Evolutionary conservation across 30 jellyfish, hydroid and myxozoan genomes (phyloP), one percentile per base, ranked within the genome.

Genomic region (Aurelia sp.): DNA sequence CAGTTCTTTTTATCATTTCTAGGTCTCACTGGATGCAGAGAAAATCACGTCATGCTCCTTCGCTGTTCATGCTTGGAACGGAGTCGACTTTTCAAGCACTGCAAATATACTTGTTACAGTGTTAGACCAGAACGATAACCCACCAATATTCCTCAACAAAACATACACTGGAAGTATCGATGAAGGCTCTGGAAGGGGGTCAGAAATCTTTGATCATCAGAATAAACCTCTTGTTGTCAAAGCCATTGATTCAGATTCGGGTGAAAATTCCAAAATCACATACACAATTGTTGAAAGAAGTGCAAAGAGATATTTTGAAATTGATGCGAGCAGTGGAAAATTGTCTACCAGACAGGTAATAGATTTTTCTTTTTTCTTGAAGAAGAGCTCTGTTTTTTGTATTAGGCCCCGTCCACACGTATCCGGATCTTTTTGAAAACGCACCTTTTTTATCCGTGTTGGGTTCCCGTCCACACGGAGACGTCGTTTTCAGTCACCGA

Each of bases 141-240:
- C 84, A 52, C 99, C 99, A 5, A 47, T 76, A 35, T 90, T 95
- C 57, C 31, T 59, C 50, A 72, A 80, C 47, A 72, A 60, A 27
- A 21, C 96, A 8, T 95, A 89, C 91, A 33, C 20, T 41, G 99
- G 99, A 24, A 80, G 79, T 68, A 77, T 90, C 18, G 88, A 66
- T 21, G 99, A 95, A 90, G 97, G 99, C 63, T 76, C 89, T n/a
- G 91, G 92, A 15, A 68, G 97, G 53, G 91, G 96, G 63, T 89
- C 99, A 38, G 92, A 89, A 40, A 71, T 95, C 17, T 55, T 95
- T 62, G 84, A 65, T 20, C 41, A 21, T 15, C 86, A 76, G 53
- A 75, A 85, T 19, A 78, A 52, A 44, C 91, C 97, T 15, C 67
- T 95, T 58, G 30, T 58, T 30, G 62, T 95, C 62, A 69, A 67